phyloP scores from a whole-genome alignment of 2,888 invertebrate genomes.

The Aspidiotus rigidus region DNA sequence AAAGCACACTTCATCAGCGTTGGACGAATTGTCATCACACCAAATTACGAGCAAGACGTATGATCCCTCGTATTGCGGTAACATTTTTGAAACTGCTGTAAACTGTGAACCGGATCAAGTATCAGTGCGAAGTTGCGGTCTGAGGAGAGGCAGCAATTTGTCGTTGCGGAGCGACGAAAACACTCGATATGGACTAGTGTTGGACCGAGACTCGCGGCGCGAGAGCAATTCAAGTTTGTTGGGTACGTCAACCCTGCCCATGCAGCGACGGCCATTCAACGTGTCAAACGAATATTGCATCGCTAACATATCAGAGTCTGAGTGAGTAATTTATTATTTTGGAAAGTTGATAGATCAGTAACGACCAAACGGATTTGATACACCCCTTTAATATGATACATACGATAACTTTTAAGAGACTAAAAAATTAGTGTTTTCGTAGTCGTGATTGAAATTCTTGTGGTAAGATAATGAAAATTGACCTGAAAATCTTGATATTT shows the following conservation, averaged over 20 bases:
- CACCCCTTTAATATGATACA: too few species aligned
- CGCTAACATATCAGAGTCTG: constrained; percentile 37
- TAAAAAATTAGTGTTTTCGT: too few species aligned
- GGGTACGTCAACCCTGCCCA: constrained; percentile 14
- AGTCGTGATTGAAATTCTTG: too few species aligned
- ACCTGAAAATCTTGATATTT: too few species aligned
- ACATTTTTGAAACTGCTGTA: constrained; percentile 7
- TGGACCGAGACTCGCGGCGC: constrained; percentile 37
- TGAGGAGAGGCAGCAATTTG: constrained; percentile 20
- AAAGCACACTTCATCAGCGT: too few species aligned
- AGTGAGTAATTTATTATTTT: constrained; percentile 35
- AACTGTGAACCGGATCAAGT: constrained; percentile 8
- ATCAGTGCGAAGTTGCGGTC: constrained; percentile 14
- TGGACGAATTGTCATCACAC: too few species aligned
- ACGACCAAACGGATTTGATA: too few species aligned
- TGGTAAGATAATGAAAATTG: too few species aligned
- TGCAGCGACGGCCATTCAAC: constrained; percentile 37
- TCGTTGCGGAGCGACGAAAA: constrained; percentile 31
- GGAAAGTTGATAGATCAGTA: not conserved
- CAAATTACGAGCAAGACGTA: not conserved
- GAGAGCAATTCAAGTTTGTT: constrained; percentile 20
- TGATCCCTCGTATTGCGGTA: constrained; percentile 6
- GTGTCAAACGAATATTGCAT: constrained; percentile 38
- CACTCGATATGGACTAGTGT: constrained; percentile 43
- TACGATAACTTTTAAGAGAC: too few species aligned